A percentile compares a stretch with the other conserved stretches of the same genome.
phyloP scores from a whole-genome alignment of 2,113 vertebrate species.

The Pluvianellus socialis region DNA sequence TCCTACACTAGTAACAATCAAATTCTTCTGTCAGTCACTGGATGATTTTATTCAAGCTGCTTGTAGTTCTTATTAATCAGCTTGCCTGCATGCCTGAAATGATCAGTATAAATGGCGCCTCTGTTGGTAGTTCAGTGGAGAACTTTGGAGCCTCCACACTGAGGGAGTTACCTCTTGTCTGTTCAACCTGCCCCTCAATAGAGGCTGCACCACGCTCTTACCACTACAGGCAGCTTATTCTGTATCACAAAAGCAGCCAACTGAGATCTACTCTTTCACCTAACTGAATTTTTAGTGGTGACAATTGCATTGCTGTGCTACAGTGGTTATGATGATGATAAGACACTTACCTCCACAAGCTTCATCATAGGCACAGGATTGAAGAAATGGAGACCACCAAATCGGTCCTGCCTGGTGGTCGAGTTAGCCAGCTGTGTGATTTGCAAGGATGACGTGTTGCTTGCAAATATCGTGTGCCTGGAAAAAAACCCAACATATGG shows the following conservation, averaged over 20 bases:
- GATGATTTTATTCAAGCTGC: neutral
- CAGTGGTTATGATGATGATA: neutral
- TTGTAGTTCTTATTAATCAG: neutral
- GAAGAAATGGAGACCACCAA: constrained; percentile 96
- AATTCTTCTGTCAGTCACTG: neutral
- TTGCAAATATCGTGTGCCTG: constrained; percentile 94
- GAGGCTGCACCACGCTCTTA: neutral
- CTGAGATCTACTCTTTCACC: neutral
- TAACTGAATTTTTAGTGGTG: neutral
- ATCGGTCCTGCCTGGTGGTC: constrained; percentile 89
- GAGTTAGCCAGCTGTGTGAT: constrained; percentile 88
- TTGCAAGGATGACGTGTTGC: constrained; percentile 95
- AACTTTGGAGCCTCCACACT: neutral
- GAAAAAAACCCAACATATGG: neutral
- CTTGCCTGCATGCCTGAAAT: neutral
- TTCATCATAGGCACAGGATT: constrained; percentile 98
- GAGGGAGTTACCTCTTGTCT: neutral
- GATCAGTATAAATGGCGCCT: neutral
- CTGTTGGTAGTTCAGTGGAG: neutral
- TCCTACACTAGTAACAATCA: neutral
- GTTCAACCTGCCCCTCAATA: neutral
- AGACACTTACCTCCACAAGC: constrained; percentile 86
- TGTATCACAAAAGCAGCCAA: neutral
- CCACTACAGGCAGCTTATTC: neutral
- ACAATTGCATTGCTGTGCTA: neutral